Conservation (phyloP, 2,888 invertebrate genomes). For the Clistopyga incitator region DNA sequence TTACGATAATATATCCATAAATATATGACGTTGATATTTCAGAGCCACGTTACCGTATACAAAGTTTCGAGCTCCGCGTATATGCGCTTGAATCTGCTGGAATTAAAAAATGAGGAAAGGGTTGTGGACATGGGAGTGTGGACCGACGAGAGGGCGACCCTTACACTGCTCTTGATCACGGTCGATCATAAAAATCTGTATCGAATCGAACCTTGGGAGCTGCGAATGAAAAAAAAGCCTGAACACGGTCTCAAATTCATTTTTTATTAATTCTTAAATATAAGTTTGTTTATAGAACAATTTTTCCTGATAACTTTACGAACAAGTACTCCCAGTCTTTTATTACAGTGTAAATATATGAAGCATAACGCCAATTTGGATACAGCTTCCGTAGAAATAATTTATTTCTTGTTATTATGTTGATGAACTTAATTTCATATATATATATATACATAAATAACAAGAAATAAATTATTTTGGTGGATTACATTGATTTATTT, state of each 20-base stretch:
- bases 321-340: no score
- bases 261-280: not conserved
- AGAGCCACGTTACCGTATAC: conserved; percentile 73
- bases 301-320: no score
- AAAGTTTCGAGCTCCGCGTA: conserved; percentile 67
- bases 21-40: conserved; percentile 39
- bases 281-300: no score
- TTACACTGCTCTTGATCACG: conserved; percentile 71
- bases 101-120: conserved; percentile 57
- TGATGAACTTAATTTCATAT: no score
- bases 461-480: no score
- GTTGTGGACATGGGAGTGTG: conserved; percentile 72
- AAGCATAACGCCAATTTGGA: no score
- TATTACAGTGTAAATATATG: no score
- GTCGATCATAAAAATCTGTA: conserved; percentile 55
- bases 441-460: no score
- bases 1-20: not conserved
- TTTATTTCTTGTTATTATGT: not conserved
- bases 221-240: conserved; percentile 58
- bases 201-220: conserved; percentile 71
- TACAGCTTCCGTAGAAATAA: no score
- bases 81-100: conserved; percentile 56
- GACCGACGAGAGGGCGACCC: conserved; percentile 49
- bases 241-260: conserved; percentile 17
- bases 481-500: no score